A percentile compares a stretch with the other conserved stretches of the same genome.
Evolutionary conservation across 1,140 invertebrate genomes (phyloP).

Genomic region (Trichogramma pretiosum): DNA sequence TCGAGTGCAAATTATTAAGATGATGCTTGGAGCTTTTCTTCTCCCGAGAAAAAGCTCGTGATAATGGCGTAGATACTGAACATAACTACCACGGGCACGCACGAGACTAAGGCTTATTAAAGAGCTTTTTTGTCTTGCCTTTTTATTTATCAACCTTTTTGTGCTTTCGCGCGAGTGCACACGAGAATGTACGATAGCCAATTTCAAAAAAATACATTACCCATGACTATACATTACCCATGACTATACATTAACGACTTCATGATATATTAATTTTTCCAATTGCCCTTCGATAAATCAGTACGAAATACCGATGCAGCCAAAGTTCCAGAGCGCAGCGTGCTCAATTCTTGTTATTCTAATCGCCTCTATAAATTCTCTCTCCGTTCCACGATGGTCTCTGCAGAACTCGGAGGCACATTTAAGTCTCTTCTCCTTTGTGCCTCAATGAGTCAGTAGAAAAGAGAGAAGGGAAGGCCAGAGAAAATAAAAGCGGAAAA

Average conservation of each 20-base stretch:
- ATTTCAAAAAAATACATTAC: background rate
- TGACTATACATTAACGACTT: background rate
- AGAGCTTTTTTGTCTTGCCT: too few species aligned
- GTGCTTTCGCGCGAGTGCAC: background rate
- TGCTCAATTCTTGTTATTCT: constrained; percentile 10
- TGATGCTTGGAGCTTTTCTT: too few species aligned
- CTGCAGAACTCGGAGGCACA: background rate
- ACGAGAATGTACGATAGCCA: background rate
- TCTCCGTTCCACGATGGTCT: too few species aligned
- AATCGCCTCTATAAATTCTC: constrained; percentile 15
- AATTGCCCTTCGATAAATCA: background rate
- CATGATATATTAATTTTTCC: background rate
- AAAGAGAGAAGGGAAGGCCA: background rate
- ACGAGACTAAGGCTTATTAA: too few species aligned
- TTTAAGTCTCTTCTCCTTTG: constrained; percentile 1
- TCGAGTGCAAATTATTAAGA: too few species aligned
- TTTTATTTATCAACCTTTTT: too few species aligned
- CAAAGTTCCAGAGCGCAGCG: too few species aligned
- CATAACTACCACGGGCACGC: too few species aligned
- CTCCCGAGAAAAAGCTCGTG: too few species aligned
- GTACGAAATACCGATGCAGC: background rate
- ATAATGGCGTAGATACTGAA: too few species aligned
- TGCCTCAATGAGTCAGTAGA: background rate
- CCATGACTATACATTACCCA: too few species aligned
- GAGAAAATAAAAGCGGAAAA: background rate